These are phyloP conservation scores for Deroplatys truncata DNA, from an alignment of 2,888 invertebrate genomes.

Conservation along the genomic window DNA sequence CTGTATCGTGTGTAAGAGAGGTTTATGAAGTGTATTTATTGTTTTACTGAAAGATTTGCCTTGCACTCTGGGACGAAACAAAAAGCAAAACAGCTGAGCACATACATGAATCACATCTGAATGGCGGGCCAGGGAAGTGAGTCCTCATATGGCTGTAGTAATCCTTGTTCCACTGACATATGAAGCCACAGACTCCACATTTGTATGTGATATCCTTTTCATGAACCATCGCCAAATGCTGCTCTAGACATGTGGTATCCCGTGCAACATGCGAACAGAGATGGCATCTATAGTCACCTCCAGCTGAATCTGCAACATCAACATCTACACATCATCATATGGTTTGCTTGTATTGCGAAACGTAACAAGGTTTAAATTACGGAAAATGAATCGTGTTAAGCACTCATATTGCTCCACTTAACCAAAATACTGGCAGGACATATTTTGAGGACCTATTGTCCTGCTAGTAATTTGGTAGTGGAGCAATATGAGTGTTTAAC, in stretches of 20 bases:
- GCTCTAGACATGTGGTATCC: slow-evolving; percentile 49
- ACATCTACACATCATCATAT: background rate
- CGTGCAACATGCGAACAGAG: slow-evolving; percentile 52
- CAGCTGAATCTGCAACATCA: background rate
- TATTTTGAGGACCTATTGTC: too few species aligned
- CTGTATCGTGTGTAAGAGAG: too few species aligned
- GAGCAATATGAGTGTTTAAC: too few species aligned
- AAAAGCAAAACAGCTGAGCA: background rate
- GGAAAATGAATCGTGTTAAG: too few species aligned
- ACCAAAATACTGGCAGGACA: too few species aligned
- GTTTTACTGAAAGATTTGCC: background rate
- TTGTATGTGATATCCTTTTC: slow-evolving; percentile 55
- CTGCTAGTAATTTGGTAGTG: too few species aligned
- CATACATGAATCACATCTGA: slow-evolving; percentile 56
- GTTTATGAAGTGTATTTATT: too few species aligned
- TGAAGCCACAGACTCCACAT: slow-evolving; percentile 59
- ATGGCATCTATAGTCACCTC: slow-evolving; percentile 42
- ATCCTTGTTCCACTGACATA: slow-evolving; percentile 58
- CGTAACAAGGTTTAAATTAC: too few species aligned
- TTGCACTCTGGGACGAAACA: background rate
- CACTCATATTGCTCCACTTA: too few species aligned
- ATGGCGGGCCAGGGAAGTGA: slow-evolving; percentile 60
- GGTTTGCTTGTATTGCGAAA: too few species aligned
- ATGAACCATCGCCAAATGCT: slow-evolving; percentile 54
- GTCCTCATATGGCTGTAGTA: slow-evolving; percentile 58